Percentiles rank a stretch among this genome's conserved stretches.
These are phyloP conservation scores for Papilio dardanus DNA, from an alignment of 1,140 invertebrate genomes.

Conservation along the genomic window DNA sequence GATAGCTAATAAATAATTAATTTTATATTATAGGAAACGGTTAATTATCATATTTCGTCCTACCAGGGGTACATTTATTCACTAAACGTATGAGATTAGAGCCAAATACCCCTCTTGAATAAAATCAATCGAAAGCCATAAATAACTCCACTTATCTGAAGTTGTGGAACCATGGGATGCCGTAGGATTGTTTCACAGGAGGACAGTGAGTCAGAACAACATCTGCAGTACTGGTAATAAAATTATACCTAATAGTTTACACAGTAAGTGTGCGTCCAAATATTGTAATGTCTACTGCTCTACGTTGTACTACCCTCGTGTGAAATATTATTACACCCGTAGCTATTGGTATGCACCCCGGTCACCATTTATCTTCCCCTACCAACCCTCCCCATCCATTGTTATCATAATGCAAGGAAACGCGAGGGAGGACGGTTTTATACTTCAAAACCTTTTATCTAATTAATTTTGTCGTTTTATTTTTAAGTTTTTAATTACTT, in stretches of 20 bases:
- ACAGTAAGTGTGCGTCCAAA: no score
- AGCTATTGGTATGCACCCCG: conserved; percentile 22
- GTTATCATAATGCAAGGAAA: conserved; percentile 30
- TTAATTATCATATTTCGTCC: no score
- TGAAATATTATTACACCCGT: not conserved
- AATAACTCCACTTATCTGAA: conserved; percentile 28
- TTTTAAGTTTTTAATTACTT: not conserved
- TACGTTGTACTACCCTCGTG: not conserved
- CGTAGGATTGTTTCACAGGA: not conserved
- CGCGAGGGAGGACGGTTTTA: conserved; percentile 16
- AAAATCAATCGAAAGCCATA: conserved; percentile 32
- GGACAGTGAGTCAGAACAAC: not conserved
- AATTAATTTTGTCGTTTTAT: conserved; percentile 25
- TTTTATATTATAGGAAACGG: no score
- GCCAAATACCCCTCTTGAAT: not conserved
- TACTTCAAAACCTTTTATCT: conserved; percentile 28
- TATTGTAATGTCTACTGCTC: no score
- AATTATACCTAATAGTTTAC: no score
- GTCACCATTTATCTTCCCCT: conserved; percentile 22
- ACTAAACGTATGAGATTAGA: conserved; percentile 1
- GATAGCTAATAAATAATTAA: no score
- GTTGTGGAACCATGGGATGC: conserved; percentile 16
- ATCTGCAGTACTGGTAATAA: not conserved
- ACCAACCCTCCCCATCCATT: not conserved
- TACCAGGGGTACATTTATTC: no score